Evolutionary conservation across 2,797 vertebrate species (phyloP).

Genomic region (Arctocebus calabarensis): DNA sequence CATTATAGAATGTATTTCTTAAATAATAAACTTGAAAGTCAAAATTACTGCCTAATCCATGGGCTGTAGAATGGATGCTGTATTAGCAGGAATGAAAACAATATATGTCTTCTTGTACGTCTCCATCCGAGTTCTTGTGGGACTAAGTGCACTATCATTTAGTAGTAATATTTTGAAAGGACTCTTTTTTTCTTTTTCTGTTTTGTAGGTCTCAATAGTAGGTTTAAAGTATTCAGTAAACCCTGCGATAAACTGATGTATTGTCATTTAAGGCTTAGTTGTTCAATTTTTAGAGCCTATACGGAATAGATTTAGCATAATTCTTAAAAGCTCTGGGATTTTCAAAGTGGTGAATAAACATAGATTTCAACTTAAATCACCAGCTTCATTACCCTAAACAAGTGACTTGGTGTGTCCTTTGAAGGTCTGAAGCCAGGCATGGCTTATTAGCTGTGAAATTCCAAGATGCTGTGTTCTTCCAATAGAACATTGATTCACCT

Average conservation of each 20-base stretch:
- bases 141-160: not conserved
- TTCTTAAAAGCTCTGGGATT: not conserved
- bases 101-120: too few species aligned
- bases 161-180: not conserved
- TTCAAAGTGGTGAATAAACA: not conserved
- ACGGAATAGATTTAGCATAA: not conserved
- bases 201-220: not conserved
- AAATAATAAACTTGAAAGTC: not conserved
- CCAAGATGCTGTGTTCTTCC: not conserved
- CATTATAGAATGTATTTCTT: not conserved
- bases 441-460: not conserved
- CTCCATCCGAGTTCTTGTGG: not conserved
- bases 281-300: not conserved
- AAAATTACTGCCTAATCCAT: not conserved
- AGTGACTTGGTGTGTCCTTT: not conserved
- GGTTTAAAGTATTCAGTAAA: not conserved
- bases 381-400: not conserved
- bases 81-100: not conserved
- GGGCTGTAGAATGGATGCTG: not conserved
- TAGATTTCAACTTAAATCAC: not conserved
- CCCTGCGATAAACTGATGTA: not conserved
- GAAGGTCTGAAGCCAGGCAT: not conserved
- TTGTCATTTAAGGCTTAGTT: not conserved
- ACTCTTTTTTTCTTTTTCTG: not conserved
- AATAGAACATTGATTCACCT: not conserved